Evolutionary conservation across 1,140 invertebrate species (phyloP).

Genomic region (Drosophila nebulosa): DNA sequence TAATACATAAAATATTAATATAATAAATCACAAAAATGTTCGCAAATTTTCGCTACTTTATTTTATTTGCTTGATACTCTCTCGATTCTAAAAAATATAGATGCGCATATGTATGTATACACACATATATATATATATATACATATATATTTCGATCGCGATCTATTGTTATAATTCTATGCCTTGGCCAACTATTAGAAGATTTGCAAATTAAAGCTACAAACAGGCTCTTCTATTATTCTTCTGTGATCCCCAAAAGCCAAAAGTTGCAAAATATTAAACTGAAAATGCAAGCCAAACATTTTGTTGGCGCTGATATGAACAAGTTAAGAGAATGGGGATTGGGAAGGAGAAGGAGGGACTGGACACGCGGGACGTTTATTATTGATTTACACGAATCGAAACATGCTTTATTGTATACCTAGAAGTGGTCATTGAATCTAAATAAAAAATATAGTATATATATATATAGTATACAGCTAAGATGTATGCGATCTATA

Average conservation of each 20-base stretch:
- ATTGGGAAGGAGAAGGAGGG: neutral
- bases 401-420: conserved; percentile 52
- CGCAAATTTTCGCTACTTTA: conserved; percentile 70
- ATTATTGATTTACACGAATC: conserved; percentile 41
- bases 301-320: conserved; percentile 35
- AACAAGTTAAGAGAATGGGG: neutral
- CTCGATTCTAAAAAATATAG: conserved; percentile 66
- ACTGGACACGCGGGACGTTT: conserved; percentile 20
- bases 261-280: conserved; percentile 7
- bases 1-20: conserved; percentile 58
- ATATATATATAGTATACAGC: conserved; percentile 37
- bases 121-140: neutral
- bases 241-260: neutral
- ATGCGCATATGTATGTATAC: conserved; percentile 38
- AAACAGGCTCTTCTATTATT: neutral
- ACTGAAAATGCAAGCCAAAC: conserved; percentile 31
- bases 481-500: conserved; percentile 27
- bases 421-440: conserved; percentile 54
- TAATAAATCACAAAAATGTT: conserved; percentile 75
- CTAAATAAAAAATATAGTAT: conserved; percentile 46
- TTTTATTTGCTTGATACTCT: conserved; percentile 43
- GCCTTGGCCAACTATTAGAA: conserved; percentile 33
- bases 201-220: conserved; percentile 42
- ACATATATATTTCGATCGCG: conserved; percentile 21
- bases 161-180: conserved; percentile 6